Evolutionary conservation across 2,113 vertebrate genomes (phyloP).

Genomic region (Cercopithecus mona): DNA sequence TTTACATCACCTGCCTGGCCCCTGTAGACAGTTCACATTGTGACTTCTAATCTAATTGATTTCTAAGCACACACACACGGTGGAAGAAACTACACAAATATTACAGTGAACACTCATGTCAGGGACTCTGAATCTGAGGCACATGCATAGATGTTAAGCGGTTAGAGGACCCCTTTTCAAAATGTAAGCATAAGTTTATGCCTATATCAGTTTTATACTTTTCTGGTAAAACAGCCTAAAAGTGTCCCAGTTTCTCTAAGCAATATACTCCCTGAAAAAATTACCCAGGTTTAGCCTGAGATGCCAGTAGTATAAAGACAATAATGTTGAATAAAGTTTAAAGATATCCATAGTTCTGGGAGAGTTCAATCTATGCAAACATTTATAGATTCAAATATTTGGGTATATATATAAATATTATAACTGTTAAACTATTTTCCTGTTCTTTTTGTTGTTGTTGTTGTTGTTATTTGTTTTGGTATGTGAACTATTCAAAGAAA

Average conservation of each 20-base stretch:
- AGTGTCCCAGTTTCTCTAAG: background rate
- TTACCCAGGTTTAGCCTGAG: background rate
- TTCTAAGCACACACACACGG: background rate
- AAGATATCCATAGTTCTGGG: background rate
- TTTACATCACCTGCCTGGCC: background rate
- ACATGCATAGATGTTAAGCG: background rate
- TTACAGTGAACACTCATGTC: background rate
- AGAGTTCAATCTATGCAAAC: background rate
- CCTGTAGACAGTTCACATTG: background rate
- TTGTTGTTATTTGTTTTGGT: background rate
- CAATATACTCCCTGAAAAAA: background rate
- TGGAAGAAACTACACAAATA: background rate
- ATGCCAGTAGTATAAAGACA: background rate
- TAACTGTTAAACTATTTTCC: background rate
- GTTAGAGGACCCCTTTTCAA: background rate
- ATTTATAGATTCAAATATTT: background rate
- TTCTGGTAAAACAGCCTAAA: constrained; percentile 2
- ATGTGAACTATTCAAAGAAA: background rate
- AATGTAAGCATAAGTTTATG: background rate
- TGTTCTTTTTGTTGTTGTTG: background rate
- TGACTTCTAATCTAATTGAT: background rate
- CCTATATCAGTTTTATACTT: background rate
- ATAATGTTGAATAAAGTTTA: background rate
- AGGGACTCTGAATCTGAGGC: background rate
- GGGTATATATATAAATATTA: background rate